phyloP scores from a whole-genome alignment of 2,113 vertebrate species.

The Chaetodon auriga region DNA sequence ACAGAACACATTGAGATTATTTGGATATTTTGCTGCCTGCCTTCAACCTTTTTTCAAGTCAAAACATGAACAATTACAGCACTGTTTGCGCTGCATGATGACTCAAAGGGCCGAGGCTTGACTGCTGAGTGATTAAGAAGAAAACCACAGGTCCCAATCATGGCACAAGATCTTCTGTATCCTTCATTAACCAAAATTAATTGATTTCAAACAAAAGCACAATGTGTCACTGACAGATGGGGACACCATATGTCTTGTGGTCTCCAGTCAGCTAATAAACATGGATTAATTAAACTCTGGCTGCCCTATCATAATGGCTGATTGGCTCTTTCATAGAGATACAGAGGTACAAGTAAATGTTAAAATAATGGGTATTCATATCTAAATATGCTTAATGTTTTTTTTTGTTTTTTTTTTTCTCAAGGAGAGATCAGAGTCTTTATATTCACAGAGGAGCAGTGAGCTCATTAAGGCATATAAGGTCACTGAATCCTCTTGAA shows the following conservation, averaged over 20 bases:
- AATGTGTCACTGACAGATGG: conserved; percentile 27
- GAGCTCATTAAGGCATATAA: conserved; percentile 5
- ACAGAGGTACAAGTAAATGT: background rate
- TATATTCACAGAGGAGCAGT: background rate
- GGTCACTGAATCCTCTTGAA: background rate
- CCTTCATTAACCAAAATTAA: conserved; percentile 52
- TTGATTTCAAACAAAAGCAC: conserved; percentile 49
- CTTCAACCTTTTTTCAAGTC: conserved; percentile 8
- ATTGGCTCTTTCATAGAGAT: background rate
- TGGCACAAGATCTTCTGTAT: background rate
- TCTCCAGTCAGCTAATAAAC: conserved; percentile 30
- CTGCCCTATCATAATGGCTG: background rate
- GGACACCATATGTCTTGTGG: conserved; percentile 21
- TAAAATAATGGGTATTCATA: background rate
- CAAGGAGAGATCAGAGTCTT: background rate
- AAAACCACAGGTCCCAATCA: conserved; percentile 17
- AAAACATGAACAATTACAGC: background rate
- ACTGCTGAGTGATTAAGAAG: conserved; percentile 36
- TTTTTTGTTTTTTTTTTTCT: background rate
- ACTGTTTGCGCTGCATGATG: background rate
- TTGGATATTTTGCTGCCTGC: background rate
- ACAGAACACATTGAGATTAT: too few relatives aligned
- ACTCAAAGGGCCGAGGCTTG: background rate
- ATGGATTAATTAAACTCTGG: conserved; percentile 42
- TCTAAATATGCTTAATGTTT: background rate